A percentile compares a stretch with the other conserved stretches of the same genome.
Conservation (phyloP, 2,113 vertebrate genomes). For the Takifugu bimaculatus region DNA sequence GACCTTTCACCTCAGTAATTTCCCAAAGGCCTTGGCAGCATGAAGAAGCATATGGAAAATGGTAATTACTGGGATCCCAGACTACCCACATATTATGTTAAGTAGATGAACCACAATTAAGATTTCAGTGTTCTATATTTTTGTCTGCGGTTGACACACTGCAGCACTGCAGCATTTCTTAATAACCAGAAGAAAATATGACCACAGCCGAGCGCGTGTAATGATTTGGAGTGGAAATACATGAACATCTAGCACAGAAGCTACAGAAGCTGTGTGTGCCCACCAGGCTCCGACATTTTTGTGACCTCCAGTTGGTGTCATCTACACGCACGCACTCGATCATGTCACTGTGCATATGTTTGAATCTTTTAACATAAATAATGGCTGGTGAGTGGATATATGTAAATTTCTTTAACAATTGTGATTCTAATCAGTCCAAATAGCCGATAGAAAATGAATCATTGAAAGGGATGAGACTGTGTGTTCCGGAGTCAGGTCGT, state of each 20-base stretch:
- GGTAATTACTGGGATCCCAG: slow-evolving; percentile 47
- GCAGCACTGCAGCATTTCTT: slow-evolving; percentile 22
- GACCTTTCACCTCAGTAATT: slow-evolving; percentile 65
- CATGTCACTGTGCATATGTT: no score
- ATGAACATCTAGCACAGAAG: no score
- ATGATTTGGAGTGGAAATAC: slow-evolving; percentile 1
- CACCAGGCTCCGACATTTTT: neutral
- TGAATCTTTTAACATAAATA: neutral
- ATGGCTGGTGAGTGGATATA: slow-evolving; percentile 1
- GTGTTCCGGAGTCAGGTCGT: slow-evolving; percentile 3
- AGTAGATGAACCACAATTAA: slow-evolving; percentile 56
- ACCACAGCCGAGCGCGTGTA: neutral
- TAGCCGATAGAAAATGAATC: neutral
- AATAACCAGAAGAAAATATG: slow-evolving; percentile 9
- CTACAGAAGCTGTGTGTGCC: no score
- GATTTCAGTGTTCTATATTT: slow-evolving; percentile 41
- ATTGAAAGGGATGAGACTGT: slow-evolving; percentile 11
- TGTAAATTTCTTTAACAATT: neutral
- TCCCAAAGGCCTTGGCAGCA: slow-evolving; percentile 46
- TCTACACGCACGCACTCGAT: no score
- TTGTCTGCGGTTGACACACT: slow-evolving; percentile 26
- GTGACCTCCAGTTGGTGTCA: no score
- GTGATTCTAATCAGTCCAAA: slow-evolving; percentile 3
- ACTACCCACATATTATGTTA: slow-evolving; percentile 64
- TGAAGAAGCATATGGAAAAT: slow-evolving; percentile 51